phyloP scores from a whole-genome alignment of 1,140 invertebrate species.

The Drosophila albomicans region DNA sequence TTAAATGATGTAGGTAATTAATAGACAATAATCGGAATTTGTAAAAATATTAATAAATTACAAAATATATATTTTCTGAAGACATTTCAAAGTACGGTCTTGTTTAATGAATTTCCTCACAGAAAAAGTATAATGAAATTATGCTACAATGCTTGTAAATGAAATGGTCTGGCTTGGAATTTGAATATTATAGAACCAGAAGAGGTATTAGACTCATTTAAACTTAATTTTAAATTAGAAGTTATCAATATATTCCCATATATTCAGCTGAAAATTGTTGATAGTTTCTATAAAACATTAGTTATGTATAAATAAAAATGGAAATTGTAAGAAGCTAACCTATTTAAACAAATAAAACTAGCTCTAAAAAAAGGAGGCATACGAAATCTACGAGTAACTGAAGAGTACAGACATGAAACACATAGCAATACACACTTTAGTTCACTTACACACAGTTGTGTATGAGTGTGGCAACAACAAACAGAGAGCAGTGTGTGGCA shows the following conservation, averaged over 20 bases:
- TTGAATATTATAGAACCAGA: too few species aligned
- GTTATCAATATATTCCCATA: neutral
- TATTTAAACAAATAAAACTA: conserved; percentile 10
- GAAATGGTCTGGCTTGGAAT: too few species aligned
- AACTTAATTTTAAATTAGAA: neutral
- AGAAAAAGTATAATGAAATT: too few species aligned
- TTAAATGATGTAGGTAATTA: too few species aligned
- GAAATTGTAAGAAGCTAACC: neutral
- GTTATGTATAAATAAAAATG: neutral
- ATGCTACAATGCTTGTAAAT: too few species aligned
- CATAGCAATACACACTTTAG: conserved; percentile 13
- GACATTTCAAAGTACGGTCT: too few species aligned
- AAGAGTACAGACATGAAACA: conserved; percentile 28
- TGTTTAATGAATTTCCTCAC: too few species aligned
- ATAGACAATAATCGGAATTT: too few species aligned
- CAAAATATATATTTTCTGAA: too few species aligned
- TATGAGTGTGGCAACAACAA: conserved; percentile 38
- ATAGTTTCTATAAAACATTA: neutral
- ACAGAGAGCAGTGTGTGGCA: conserved; percentile 15
- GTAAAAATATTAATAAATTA: too few species aligned
- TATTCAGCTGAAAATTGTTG: neutral
- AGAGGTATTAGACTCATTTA: too few species aligned
- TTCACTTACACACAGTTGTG: conserved; percentile 29
- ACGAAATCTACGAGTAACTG: neutral
- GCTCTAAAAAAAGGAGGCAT: neutral